A percentile compares a stretch with the other conserved stretches of the same genome.
These are phyloP conservation scores for Sander lucioperca DNA, from an alignment of 2,113 vertebrate species.

Conservation along the genomic window DNA sequence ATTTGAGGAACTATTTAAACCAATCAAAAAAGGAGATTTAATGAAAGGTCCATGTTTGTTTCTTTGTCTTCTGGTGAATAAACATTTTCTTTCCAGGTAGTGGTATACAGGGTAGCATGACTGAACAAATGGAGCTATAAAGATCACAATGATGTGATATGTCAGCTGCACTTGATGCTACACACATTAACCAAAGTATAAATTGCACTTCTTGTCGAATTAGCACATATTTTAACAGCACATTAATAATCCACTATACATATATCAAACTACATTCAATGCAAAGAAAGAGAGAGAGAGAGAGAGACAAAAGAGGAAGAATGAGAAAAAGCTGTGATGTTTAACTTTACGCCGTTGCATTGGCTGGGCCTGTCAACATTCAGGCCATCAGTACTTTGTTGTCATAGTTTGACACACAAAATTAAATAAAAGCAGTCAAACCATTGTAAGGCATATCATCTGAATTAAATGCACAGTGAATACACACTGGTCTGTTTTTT, in stretches of 20 bases:
- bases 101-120: constrained; percentile 70
- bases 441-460: constrained; percentile 53
- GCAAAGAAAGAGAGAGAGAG: constrained; percentile 68
- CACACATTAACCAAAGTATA: constrained; percentile 78
- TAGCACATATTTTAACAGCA: constrained; percentile 79
- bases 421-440: constrained; percentile 50
- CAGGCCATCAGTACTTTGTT: constrained; percentile 45
- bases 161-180: constrained; percentile 74
- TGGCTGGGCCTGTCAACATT: constrained; percentile 49
- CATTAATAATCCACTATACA: constrained; percentile 83
- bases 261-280: constrained; percentile 86
- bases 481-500: constrained; percentile 20
- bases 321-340: constrained; percentile 56
- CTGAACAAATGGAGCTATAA: constrained; percentile 62
- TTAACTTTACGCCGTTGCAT: constrained; percentile 32
- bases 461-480: constrained; percentile 55
- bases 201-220: constrained; percentile 85
- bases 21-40: constrained; percentile 42
- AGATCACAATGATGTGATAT: constrained; percentile 54
- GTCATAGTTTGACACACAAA: constrained; percentile 38
- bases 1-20: constrained; percentile 40
- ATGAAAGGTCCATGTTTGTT: constrained; percentile 48
- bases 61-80: constrained; percentile 45
- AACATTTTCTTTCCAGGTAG: constrained; percentile 64
- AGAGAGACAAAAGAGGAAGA: constrained; percentile 44